Evolutionary conservation across 2,113 vertebrate species (phyloP).

Genomic region (Natator depressus): DNA sequence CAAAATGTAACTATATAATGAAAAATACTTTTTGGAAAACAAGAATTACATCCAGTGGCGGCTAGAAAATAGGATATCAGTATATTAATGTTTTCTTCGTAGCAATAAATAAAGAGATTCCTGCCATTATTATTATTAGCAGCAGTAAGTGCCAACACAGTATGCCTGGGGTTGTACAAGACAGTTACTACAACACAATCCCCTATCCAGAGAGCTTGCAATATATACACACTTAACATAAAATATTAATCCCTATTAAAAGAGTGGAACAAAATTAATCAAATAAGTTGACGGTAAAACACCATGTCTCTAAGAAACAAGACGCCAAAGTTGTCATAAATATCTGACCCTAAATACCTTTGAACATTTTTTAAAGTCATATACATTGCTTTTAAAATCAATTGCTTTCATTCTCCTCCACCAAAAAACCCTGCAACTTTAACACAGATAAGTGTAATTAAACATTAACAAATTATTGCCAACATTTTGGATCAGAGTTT

Average conservation of each 20-base stretch:
- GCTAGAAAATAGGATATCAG: not conserved
- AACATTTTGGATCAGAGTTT: not conserved
- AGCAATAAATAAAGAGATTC: not conserved
- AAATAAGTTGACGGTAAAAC: not conserved
- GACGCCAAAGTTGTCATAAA: not conserved
- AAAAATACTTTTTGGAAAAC: rapidly evolving
- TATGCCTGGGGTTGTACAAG: too few species aligned
- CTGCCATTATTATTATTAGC: not conserved
- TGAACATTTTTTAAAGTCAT: not conserved
- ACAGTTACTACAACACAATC: not conserved
- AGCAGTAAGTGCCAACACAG: not conserved
- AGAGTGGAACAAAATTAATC: rapidly evolving
- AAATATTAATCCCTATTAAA: not conserved
- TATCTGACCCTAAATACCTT: not conserved
- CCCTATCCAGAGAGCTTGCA: not conserved
- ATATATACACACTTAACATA: not conserved
- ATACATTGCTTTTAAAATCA: not conserved
- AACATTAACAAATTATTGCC: not conserved
- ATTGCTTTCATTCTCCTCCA: not conserved
- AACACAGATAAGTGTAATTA: not conserved
- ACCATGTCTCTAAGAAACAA: not conserved
- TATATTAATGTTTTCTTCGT: not conserved
- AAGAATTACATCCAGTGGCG: not conserved
- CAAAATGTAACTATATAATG: not conserved
- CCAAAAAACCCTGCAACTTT: not conserved